Percentiles rank a stretch among this genome's conserved stretches.
These are phyloP conservation scores for Helleia helle DNA, from an alignment of 2,888 invertebrate genomes.

Conservation along the genomic window DNA sequence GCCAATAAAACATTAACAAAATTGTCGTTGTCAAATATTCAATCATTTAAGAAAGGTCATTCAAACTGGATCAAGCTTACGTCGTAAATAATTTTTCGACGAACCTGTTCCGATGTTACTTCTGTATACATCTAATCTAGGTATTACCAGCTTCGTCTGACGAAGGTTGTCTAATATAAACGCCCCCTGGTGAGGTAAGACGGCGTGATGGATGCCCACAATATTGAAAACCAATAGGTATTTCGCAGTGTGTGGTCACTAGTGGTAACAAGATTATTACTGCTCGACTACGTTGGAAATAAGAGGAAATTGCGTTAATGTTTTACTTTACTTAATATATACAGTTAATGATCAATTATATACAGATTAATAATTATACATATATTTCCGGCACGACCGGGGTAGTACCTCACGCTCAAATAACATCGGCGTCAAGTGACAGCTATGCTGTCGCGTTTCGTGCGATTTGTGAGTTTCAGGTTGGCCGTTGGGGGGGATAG, in stretches of 20 bases:
- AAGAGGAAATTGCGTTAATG: too few species aligned
- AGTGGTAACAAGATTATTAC: conserved; percentile 41
- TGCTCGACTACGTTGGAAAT: too few species aligned
- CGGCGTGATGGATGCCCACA: conserved; percentile 64
- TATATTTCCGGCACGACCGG: too few species aligned
- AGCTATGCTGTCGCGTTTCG: too few species aligned
- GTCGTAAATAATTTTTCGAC: background rate
- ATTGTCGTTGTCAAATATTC: background rate
- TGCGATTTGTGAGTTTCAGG: too few species aligned
- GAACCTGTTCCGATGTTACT: background rate
- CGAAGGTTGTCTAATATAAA: conserved; percentile 69
- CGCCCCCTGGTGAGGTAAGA: conserved; percentile 59
- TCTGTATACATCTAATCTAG: conserved; percentile 15
- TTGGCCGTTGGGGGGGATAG: too few species aligned
- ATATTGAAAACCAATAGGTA: conserved; percentile 67
- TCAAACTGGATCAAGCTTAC: background rate
- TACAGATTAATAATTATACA: too few species aligned
- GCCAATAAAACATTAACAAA: conserved; percentile 4
- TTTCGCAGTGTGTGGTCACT: conserved; percentile 49
- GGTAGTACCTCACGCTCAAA: too few species aligned
- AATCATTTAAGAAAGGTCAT: conserved; percentile 5
- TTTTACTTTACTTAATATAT: too few species aligned
- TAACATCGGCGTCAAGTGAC: too few species aligned
- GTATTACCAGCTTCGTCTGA: conserved; percentile 42
- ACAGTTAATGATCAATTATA: too few species aligned